Percentiles rank a stretch among this genome's conserved stretches.
Evolutionary conservation across 37 sponge, comb jelly and placozoan genomes (phyloP).

Genomic region (Cladorhizidae sp.): DNA sequence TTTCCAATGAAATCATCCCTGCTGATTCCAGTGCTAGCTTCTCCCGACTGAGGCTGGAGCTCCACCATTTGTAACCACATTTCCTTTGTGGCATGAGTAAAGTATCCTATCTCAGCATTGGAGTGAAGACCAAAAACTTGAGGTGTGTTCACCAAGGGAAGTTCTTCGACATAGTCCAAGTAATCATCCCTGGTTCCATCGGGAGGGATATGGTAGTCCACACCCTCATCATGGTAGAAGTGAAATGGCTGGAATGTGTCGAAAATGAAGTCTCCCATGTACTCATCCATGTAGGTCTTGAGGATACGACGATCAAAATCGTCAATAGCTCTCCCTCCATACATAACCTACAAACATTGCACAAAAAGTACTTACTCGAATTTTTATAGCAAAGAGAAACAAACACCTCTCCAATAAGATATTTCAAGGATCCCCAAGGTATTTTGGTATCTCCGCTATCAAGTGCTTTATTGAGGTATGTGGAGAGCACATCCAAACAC

Average conservation of each 20-base stretch:
- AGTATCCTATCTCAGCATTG: constrained; percentile 99
- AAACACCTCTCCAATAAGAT: constrained; percentile 97
- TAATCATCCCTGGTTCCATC: constrained; percentile 82
- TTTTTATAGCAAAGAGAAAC: neutral
- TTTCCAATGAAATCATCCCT: constrained; percentile 95
- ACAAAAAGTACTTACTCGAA: neutral
- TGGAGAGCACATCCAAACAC: constrained; percentile 92
- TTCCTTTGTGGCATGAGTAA: constrained; percentile 91
- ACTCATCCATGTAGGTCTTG: constrained; percentile 99
- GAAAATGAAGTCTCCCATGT: constrained; percentile 99
- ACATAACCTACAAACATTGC: constrained; percentile 85
- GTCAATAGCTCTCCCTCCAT: constrained; percentile 98
- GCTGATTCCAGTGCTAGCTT: constrained; percentile 82
- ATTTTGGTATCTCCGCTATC: constrained; percentile 91
- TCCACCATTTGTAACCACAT: constrained; percentile 96
- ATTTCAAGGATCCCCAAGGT: constrained; percentile 99
- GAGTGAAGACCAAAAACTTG: constrained; percentile 98
- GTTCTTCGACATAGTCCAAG: constrained; percentile 86
- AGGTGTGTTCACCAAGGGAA: constrained; percentile 96
- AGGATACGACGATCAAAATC: constrained; percentile 96
- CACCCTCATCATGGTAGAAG: constrained; percentile 87
- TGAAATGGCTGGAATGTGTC: constrained; percentile 99
- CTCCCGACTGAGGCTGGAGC: constrained; percentile 97
- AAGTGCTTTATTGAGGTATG: constrained; percentile 90
- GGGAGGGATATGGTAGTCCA: constrained; percentile 92